Conservation (phyloP, 2,888 invertebrate genomes). For the Noctua janthe region DNA sequence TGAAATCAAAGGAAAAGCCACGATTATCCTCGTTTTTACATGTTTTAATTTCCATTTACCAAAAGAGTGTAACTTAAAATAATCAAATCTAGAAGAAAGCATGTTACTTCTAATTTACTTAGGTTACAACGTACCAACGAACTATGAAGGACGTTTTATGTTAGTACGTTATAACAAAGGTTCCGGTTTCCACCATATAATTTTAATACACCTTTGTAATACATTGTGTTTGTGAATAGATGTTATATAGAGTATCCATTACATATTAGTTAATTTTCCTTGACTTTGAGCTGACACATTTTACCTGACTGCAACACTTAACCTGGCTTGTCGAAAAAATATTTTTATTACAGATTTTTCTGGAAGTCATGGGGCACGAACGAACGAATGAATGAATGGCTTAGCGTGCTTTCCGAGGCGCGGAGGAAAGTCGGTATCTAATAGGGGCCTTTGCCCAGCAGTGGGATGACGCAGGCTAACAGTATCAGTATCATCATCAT, state of each 20-base stretch:
- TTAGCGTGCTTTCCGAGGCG: no score
- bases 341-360: no score
- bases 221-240: neutral
- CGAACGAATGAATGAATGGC: no score
- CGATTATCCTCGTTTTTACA: no score
- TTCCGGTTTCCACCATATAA: slow-evolving; percentile 30
- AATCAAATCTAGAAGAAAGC: neutral
- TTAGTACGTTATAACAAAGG: neutral
- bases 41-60: slow-evolving; percentile 2
- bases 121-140: neutral
- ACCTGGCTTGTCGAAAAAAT: no score
- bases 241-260: slow-evolving; percentile 20
- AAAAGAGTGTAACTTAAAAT: neutral
- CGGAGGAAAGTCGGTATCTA: no score
- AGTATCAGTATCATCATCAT: no score
- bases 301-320: no score
- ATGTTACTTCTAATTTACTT: slow-evolving; percentile 3
- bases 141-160: slow-evolving; percentile 23
- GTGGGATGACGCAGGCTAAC: no score
- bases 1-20: no score
- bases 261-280: neutral
- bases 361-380: no score
- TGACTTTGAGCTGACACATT: neutral
- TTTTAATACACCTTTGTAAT: slow-evolving; percentile 39
- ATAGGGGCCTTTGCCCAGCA: no score